Conservation (phyloP, 2,113 vertebrate species). For the Meriones unguiculatus region DNA sequence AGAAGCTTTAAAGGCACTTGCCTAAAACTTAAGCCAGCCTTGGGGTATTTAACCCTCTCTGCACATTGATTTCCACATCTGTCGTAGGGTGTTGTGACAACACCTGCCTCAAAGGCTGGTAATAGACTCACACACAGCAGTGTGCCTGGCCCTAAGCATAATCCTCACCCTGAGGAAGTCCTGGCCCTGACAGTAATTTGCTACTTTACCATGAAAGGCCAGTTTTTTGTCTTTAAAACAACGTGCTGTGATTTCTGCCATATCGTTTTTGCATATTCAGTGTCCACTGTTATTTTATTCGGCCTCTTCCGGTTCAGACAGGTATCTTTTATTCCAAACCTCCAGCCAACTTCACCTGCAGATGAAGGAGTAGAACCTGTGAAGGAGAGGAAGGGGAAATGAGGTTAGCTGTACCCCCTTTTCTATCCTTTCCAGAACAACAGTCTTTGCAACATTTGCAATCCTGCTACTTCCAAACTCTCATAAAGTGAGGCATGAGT, state of each 20-base stretch:
- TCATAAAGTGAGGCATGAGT: neutral
- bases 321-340: neutral
- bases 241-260: neutral
- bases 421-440: neutral
- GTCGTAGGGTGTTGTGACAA: neutral
- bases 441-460: neutral
- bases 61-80: neutral
- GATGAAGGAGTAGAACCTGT: neutral
- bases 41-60: neutral
- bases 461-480: neutral
- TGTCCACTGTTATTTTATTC: neutral
- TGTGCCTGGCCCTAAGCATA: neutral
- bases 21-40: neutral
- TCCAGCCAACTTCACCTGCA: neutral
- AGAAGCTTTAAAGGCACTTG: neutral
- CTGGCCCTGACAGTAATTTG: neutral
- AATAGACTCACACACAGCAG: neutral
- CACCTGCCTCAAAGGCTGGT: neutral
- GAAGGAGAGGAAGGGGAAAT: neutral
- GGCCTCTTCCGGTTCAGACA: neutral
- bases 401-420: too few relatives aligned
- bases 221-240: neutral
- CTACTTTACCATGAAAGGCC: neutral
- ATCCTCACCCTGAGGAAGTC: neutral
- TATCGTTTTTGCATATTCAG: neutral